Evolutionary conservation across 2,113 vertebrate species (phyloP), one percentile per base, ranked within the genome.

Genomic region (Myocastor coypus): DNA sequence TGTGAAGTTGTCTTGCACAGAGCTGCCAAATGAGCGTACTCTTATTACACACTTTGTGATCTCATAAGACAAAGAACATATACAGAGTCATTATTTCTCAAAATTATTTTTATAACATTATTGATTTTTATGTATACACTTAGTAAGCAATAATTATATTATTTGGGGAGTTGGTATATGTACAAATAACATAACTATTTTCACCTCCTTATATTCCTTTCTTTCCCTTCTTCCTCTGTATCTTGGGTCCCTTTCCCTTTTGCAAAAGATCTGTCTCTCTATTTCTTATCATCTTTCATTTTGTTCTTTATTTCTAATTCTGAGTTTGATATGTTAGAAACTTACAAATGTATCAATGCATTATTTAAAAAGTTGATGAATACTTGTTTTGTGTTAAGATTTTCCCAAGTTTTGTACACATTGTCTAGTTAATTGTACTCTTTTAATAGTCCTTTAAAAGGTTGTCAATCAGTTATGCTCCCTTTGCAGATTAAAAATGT

Each of bases 321-420:
- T 19, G 6, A 50, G 26, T 17, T 78, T 32, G 3, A 46, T 4
- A 55, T 64, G 40, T 66, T 80, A 71, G 73, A 91, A 91, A 88
- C 50, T 91, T 50, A 63, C 34, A 82, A 80, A 17, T 63, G 0
- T 52, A 82, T 80, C 30, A 66, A 89, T 68, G 4, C 7, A 83
- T 59, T 89, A 22, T 42, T 83, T 40, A 42, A 83, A 91, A 89
- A 81, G n/a, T 93, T 83, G 61, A 34, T 71, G n/a, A 68, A 57
- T 7, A 19, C 13, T 92, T 40, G 20, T 16, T 80, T 34, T 69
- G 22, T 68, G 28, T 52, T 69, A n/a, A 32, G 20, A 80, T 50
- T 83, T 90, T 84, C 13, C 57, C 68, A 94, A 86, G 1, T 75
- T 94, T 34, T 63, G 1, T 68, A 64, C 37, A 89, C 13, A 32